phyloP scores from a whole-genome alignment of 1,140 invertebrate genomes.

The Copidosoma floridanum region DNA sequence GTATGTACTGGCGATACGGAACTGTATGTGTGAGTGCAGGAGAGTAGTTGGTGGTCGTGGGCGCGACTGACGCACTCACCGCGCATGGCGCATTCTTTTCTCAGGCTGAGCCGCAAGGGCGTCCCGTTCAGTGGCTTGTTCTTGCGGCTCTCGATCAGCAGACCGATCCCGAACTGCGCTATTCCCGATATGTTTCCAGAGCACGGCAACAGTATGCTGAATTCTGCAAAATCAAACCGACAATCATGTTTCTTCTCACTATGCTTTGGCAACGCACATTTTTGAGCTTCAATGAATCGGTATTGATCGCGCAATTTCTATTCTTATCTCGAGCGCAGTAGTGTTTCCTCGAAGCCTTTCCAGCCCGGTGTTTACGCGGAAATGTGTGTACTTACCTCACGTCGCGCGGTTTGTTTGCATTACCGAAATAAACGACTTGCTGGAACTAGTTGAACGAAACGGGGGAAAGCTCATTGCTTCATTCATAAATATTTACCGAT shows the following conservation, averaged over 20 bases:
- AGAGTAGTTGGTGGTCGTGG: conserved; percentile 49
- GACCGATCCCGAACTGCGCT: conserved; percentile 83
- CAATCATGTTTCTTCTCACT: neutral
- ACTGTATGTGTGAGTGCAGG: conserved; percentile 49
- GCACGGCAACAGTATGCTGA: conserved; percentile 88
- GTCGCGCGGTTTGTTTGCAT: too few species aligned
- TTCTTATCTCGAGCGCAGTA: too few species aligned
- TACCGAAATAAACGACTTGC: too few species aligned
- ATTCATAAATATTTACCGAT: too few species aligned
- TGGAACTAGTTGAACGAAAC: too few species aligned
- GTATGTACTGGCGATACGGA: conserved; percentile 51
- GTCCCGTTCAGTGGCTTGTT: conserved; percentile 80
- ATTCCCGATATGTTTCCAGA: conserved; percentile 85
- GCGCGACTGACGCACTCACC: conserved; percentile 66
- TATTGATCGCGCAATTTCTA: too few species aligned
- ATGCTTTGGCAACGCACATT: too few species aligned
- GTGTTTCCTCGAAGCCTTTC: too few species aligned
- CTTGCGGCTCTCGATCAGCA: conserved; percentile 78
- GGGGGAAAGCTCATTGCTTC: too few species aligned
- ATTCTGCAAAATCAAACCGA: conserved; percentile 72
- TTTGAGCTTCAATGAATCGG: too few species aligned
- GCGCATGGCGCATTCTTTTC: conserved; percentile 92
- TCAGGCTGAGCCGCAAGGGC: conserved; percentile 82
- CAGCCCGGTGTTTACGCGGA: too few species aligned
- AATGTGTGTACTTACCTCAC: too few species aligned